Evolutionary conservation across 2,797 vertebrate species (phyloP).

Genomic region (Betta splendens): DNA sequence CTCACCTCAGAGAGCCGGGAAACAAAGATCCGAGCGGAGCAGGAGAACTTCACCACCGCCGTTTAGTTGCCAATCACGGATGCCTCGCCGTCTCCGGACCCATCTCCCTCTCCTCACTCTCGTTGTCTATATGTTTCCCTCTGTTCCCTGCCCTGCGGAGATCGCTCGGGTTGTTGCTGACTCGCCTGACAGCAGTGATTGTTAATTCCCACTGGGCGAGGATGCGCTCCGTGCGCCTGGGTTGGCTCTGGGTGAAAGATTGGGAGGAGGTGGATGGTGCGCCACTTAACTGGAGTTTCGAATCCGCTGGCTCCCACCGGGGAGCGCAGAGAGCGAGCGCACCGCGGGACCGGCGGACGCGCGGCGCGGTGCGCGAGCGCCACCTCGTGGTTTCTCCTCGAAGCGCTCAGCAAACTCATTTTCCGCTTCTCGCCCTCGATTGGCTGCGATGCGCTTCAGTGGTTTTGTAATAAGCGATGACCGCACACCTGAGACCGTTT

Average conservation of each 20-base stretch:
- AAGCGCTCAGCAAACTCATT: background rate
- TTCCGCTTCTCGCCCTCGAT: constrained; percentile 47
- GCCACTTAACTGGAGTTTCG: constrained; percentile 80
- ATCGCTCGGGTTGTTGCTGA: constrained; percentile 41
- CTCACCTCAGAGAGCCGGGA: constrained; percentile 75
- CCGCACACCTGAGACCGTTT: constrained; percentile 65
- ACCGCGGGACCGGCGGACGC: constrained; percentile 24
- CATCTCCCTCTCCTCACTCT: constrained; percentile 69
- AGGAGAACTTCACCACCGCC: constrained; percentile 73
- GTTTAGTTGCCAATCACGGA: constrained; percentile 72
- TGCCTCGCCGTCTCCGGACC: constrained; percentile 67
- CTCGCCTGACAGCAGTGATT: constrained; percentile 41
- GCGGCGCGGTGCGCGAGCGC: constrained; percentile 31
- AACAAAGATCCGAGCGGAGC: constrained; percentile 65
- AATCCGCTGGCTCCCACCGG: constrained; percentile 68
- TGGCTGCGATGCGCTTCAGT: constrained; percentile 56
- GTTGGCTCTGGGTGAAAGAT: constrained; percentile 62
- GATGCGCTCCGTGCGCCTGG: constrained; percentile 66
- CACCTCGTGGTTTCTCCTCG: constrained; percentile 44
- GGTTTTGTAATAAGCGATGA: constrained; percentile 58
- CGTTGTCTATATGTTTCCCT: constrained; percentile 50
- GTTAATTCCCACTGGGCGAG: constrained; percentile 43
- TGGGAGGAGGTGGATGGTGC: constrained; percentile 67
- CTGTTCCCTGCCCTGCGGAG: constrained; percentile 51
- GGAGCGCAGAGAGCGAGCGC: constrained; percentile 65